Base-by-base conservation (phyloP, 2,888 invertebrate species). In the Troides oblongomaculatus region DNA sequence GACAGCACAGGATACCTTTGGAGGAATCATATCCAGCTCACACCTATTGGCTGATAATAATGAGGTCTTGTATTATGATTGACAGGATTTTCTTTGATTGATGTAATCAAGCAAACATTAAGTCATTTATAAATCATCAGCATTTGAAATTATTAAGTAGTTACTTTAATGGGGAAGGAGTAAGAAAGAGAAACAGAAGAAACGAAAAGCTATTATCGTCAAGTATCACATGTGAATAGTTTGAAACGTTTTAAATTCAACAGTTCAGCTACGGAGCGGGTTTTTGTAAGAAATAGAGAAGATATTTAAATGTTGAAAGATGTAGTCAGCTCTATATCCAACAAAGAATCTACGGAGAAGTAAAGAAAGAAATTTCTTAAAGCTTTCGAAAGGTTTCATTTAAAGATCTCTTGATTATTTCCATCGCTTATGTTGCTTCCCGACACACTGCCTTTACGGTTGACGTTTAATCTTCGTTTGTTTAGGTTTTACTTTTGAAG, bases 291-390 rank as follows among this genome's bases (percentile, higher is more conserved):
- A 12, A 56, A 39, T 50, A 66, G 23, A 60, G 36, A 56, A 12
- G 30, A 56, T 56, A 53, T 64, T 56, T 56, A 64, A 64, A 64
- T 56, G 56, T 64, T 64, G n/a, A 10, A 61, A 14, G 36, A 39
- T 36, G 25, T 18, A 14, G 53, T 56, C 18, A 30, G n/a, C 53
- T 60, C 46, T 60, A 66, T 66, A 50, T 60, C 21, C 39, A 43
- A 57, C 61, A 61, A 53, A 17, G 64, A 58, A 23, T 58, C 17
- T 64, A 21, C 57, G 17, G 56, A 53, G 58, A 23, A 23, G 58
- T 58, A 53, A 56, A 64, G 53, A 64, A 56, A 25, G 64, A 21
- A 65, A 58, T 21, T 18, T 59, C 46, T 65, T 46, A 59, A n/a
- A 25, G 46, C 59, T 64, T 64, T 56, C 36, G 30, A 18, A 64